Conservation (phyloP, 2,797 vertebrate species). For the Psittacula derbiana region DNA sequence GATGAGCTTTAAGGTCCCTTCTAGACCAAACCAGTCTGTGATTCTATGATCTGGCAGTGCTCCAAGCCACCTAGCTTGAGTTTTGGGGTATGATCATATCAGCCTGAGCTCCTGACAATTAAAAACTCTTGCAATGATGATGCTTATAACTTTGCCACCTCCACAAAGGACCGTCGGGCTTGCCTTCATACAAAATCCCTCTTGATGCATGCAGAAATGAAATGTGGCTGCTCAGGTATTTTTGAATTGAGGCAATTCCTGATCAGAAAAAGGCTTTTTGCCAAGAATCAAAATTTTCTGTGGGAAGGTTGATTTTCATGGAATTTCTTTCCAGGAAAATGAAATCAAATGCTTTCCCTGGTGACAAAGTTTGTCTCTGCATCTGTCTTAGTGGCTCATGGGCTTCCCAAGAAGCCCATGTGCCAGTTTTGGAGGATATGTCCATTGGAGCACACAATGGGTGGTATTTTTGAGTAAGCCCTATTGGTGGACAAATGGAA, state of each 20-base stretch:
- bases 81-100: neutral
- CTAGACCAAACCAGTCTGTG: neutral
- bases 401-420: neutral
- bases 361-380: conserved; percentile 4
- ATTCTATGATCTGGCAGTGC: neutral
- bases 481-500: neutral
- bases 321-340: conserved; percentile 37
- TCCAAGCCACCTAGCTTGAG: neutral
- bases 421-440: neutral
- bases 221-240: neutral
- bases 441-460: fast-evolving
- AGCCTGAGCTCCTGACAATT: neutral
- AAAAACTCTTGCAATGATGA: neutral
- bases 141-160: neutral
- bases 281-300: conserved; percentile 22
- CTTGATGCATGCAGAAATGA: neutral
- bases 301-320: conserved; percentile 50
- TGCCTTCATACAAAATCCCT: neutral
- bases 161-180: neutral
- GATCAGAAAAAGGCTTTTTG: neutral
- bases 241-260: neutral
- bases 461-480: neutral
- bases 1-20: neutral
- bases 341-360: conserved; percentile 15
- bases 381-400: neutral